Evolutionary conservation across 1,140 invertebrate genomes (phyloP), one percentile per base, ranked within the genome.

Genomic region (Leptonema lineaticorne): DNA sequence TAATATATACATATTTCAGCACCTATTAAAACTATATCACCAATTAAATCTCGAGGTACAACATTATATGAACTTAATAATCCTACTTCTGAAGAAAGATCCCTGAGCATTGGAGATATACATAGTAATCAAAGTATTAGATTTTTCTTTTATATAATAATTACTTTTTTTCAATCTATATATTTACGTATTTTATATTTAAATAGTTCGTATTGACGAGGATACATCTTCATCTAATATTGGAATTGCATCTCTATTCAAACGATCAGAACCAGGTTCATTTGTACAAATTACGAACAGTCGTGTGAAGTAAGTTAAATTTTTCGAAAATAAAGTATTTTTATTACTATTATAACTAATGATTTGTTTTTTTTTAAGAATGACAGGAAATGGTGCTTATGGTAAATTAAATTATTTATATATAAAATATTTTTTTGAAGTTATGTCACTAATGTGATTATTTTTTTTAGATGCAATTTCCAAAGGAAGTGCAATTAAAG

Each of bases 11-110:
- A 16, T 48, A 48, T 48, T 29, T 28, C 18, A 27, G 27, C 29
- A 69, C 63, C 41, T n/a, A 37, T 66, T 0, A 70, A 70, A 45
- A 26, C 26, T 20, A 50, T 68, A 9, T 73, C 68, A 5, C 71
- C 71, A 6, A 22, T 73, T 8, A 73, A 73, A 33, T 59, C 53
- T 46, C 59, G 71, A 62, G 71, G 71, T 7, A 48, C 66, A 28
- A 59, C 68, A 9, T 50, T 73, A 9, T 73, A 62, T 41, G 56
- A 70, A 53, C 48, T 73, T n/a, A 73, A 73, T 67, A 73, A 73
- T 66, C 71, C 71, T 24, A 68, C 71, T 18, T 68, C 71, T 1
- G 71, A 73, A 48, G 71, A 68, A n/a, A 53, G 68, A 9, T 62
- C 65, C 16, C 60, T 70, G 18, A 73, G 65, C 41, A 69, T 73